Conservation (phyloP, 1,140 invertebrate genomes). For the Heliconius eleuchia region DNA sequence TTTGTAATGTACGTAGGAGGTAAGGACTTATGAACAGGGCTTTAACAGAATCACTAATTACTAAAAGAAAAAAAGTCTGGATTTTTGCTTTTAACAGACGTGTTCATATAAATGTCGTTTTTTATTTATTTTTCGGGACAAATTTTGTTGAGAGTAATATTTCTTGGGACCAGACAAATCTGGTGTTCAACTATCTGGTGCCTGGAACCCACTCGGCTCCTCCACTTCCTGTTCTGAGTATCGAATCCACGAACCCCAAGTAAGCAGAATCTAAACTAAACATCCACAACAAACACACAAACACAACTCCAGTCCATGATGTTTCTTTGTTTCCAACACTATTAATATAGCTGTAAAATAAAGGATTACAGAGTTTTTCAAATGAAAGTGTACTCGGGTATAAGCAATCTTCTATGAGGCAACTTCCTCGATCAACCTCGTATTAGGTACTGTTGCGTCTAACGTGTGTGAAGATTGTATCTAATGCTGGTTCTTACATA, state of each 20-base stretch:
- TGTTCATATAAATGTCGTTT: too few relatives aligned
- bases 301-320: too few relatives aligned
- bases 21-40: not conserved
- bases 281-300: too few relatives aligned
- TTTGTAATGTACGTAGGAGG: not conserved
- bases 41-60: not conserved
- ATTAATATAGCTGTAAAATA: slow-evolving; percentile 3
- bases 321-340: not conserved
- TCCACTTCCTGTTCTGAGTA: too few relatives aligned
- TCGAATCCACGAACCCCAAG: too few relatives aligned
- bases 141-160: too few relatives aligned
- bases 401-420: not conserved
- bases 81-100: too few relatives aligned
- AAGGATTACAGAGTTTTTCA: slow-evolving; percentile 5
- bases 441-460: not conserved
- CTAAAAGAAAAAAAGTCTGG: not conserved
- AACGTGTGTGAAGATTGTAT: slow-evolving; percentile 11
- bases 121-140: too few relatives aligned
- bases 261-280: too few relatives aligned
- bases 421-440: slow-evolving; percentile 13
- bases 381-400: not conserved
- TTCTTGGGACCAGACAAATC: too few relatives aligned
- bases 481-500: slow-evolving; percentile 8
- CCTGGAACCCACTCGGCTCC: too few relatives aligned
- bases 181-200: too few relatives aligned